Conservation (phyloP, 2,888 invertebrate genomes). For the Dyspetes luteomarginatus region DNA sequence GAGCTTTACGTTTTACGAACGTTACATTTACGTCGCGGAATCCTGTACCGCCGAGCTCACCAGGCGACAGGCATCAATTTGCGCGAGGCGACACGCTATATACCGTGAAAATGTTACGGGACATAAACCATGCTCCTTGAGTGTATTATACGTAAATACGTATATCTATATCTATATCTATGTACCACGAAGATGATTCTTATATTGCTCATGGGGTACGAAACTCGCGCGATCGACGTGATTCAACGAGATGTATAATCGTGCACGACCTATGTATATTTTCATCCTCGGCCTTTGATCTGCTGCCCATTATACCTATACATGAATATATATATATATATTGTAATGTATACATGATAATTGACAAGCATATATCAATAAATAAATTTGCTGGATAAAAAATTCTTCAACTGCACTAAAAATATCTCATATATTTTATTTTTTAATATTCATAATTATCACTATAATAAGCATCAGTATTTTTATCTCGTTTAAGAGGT, state of each 20-base stretch:
- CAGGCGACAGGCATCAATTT: constrained; percentile 76
- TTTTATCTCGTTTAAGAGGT: no score
- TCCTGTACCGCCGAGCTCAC: constrained; percentile 57
- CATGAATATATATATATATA: background rate
- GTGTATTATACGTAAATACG: constrained; percentile 1
- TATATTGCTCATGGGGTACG: constrained; percentile 22
- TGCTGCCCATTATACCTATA: background rate
- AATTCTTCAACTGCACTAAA: no score
- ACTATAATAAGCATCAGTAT: no score
- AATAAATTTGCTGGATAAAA: background rate
- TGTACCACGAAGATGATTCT: constrained; percentile 34
- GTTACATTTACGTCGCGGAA: constrained; percentile 73
- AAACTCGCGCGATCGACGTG: constrained; percentile 67
- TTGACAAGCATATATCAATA: background rate
- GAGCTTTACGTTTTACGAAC: constrained; percentile 71
- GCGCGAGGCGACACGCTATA: constrained; percentile 69
- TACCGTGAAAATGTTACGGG: constrained; percentile 58
- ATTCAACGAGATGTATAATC: constrained; percentile 60
- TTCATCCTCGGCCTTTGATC: constrained; percentile 48
- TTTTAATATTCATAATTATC: no score
- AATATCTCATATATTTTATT: no score
- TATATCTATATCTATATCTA: background rate
- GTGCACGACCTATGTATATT: constrained; percentile 77
- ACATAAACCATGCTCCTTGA: constrained; percentile 39
- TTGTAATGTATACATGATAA: background rate